Evolutionary conservation across 2,797 vertebrate genomes (phyloP).

Genomic region (Delichon dasypus): DNA sequence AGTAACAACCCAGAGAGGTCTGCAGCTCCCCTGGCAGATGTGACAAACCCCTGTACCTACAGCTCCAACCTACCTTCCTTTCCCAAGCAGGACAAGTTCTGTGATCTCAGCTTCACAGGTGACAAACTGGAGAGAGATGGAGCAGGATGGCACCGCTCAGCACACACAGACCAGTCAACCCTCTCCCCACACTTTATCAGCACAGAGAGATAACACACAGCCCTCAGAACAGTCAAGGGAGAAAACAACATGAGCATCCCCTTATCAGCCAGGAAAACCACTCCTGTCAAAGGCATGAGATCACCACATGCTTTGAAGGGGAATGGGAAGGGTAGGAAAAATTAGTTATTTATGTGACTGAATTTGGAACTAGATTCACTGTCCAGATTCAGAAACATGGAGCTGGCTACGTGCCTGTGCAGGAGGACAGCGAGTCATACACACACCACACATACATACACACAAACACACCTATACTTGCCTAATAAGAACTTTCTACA

Average conservation of each 20-base stretch:
- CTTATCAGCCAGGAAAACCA: not conserved
- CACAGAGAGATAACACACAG: not conserved
- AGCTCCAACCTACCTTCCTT: not conserved
- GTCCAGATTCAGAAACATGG: not conserved
- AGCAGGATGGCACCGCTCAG: fast-evolving
- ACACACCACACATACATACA: not conserved
- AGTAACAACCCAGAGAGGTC: not conserved
- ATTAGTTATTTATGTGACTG: not conserved
- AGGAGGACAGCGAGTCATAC: not conserved
- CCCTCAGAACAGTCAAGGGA: not conserved
- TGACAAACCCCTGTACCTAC: not conserved
- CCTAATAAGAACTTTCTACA: not conserved
- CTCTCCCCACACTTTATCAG: not conserved
- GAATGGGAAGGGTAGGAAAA: not conserved
- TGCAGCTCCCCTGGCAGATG: not conserved
- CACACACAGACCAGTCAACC: not conserved
- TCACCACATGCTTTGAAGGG: not conserved
- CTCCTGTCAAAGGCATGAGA: not conserved
- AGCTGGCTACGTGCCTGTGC: not conserved
- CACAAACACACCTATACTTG: not conserved
- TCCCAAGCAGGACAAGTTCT: not conserved
- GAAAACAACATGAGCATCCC: not conserved
- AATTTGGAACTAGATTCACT: not conserved
- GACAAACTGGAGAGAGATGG: not conserved
- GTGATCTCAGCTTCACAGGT: not conserved